A percentile compares a stretch with the other conserved stretches of the same genome.
phyloP scores from a whole-genome alignment of 1,140 invertebrate genomes.

The Bilobella aurantiaca region DNA sequence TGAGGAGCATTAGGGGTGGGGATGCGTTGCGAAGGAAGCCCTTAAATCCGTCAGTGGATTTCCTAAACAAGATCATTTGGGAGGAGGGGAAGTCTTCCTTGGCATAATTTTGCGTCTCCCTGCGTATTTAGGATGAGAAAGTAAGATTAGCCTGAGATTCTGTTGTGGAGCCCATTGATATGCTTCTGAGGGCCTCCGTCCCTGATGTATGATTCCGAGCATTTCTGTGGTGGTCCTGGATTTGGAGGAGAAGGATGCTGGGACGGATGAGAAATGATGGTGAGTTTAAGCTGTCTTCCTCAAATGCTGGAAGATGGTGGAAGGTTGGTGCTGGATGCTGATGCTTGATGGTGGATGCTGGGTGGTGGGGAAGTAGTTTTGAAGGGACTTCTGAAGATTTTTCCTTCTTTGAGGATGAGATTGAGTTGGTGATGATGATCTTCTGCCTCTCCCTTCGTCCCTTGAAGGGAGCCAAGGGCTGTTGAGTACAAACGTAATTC shows the following conservation, averaged over 20 bases:
- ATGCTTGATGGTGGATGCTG: too few species aligned
- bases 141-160: too few species aligned
- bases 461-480: too few species aligned
- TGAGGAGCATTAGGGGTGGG: too few species aligned
- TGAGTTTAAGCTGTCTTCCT: constrained; percentile 27
- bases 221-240: neutral
- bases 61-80: too few species aligned
- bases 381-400: neutral
- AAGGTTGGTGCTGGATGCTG: too few species aligned
- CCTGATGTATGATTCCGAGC: constrained; percentile 1
- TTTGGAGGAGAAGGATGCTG: neutral
- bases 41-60: too few species aligned
- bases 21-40: too few species aligned
- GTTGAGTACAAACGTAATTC: neutral
- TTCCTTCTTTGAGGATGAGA: neutral
- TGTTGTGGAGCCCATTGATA: constrained; percentile 11
- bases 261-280: constrained; percentile 34
- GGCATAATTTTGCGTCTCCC: too few species aligned
- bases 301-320: neutral
- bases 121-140: too few species aligned
- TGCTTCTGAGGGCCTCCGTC: neutral
- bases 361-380: too few species aligned
- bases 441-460: constrained; percentile 7
- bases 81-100: too few species aligned
- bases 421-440: constrained; percentile 12